Conservation (phyloP, 1,140 invertebrate species). For the Zaprionus kolodkinae region DNA sequence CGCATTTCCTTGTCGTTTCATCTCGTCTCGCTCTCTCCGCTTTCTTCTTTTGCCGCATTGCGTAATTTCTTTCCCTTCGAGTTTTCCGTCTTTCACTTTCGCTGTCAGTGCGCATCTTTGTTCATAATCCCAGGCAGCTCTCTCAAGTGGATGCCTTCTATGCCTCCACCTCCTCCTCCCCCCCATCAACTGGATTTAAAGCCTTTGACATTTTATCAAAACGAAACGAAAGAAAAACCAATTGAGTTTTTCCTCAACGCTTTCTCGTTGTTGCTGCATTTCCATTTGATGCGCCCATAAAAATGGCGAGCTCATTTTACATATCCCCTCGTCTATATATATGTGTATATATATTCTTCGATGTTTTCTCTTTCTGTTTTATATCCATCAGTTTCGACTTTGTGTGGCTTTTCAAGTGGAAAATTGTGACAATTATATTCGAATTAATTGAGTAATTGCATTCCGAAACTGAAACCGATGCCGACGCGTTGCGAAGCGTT, state of each 20-base stretch:
- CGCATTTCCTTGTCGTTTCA: constrained; percentile 28
- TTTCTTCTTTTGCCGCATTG: constrained; percentile 63
- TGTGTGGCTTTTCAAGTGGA: constrained; percentile 71
- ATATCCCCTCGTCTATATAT: constrained; percentile 29
- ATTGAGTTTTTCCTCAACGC: constrained; percentile 41
- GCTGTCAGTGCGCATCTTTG: constrained; percentile 59
- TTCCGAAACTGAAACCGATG: constrained; percentile 40
- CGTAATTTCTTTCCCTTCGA: constrained; percentile 40
- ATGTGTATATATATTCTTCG: constrained; percentile 19
- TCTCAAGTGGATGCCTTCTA: constrained; percentile 69
- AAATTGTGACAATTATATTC: constrained; percentile 83
- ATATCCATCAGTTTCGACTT: constrained; percentile 55
- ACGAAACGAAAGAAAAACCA: constrained; percentile 45
- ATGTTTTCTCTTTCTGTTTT: constrained; percentile 59
- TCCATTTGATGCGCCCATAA: constrained; percentile 76
- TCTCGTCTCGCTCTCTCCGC: constrained; percentile 37
- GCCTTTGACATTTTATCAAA: constrained; percentile 79
- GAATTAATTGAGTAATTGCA: constrained; percentile 83
- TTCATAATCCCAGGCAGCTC: constrained; percentile 38
- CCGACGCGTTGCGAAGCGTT: constrained; percentile 57
- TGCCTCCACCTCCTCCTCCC: neutral
- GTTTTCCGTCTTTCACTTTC: constrained; percentile 38
- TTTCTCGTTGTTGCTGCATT: constrained; percentile 46
- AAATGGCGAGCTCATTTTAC: constrained; percentile 69
- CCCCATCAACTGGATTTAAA: constrained; percentile 49